Evolutionary conservation across 2,888 invertebrate species (phyloP).

Genomic region (Melinopterus prodromus): DNA sequence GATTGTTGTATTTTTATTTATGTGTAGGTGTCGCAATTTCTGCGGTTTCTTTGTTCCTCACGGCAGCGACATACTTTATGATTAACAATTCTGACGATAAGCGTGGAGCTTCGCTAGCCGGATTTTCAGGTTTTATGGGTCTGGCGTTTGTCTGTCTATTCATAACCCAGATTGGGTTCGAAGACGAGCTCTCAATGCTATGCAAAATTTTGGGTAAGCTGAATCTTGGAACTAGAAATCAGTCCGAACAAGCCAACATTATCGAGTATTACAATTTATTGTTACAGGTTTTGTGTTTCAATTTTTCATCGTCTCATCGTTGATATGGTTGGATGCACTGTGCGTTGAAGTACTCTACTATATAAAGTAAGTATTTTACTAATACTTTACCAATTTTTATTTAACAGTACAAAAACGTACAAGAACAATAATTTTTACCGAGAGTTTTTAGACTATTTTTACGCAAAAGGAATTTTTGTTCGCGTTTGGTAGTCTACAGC

Average conservation of each 20-base stretch:
- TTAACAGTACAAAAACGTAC: too few species aligned
- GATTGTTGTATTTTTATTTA: conserved; percentile 6
- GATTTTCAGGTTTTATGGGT: conserved; percentile 50
- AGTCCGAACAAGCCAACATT: too few species aligned
- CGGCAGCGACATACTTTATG: conserved; percentile 39
- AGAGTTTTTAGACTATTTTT: too few species aligned
- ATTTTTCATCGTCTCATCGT: conserved; percentile 51
- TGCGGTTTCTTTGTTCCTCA: conserved; percentile 39
- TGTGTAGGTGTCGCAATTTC: conserved; percentile 43
- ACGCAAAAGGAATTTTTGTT: too few species aligned
- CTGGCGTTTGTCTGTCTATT: conserved; percentile 50
- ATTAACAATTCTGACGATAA: conserved; percentile 42
- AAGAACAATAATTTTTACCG: too few species aligned
- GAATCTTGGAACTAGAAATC: neutral
- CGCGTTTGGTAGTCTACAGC: too few species aligned
- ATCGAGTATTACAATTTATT: too few species aligned
- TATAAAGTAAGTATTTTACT: conserved; percentile 48
- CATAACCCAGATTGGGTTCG: conserved; percentile 44
- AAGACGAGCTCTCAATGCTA: conserved; percentile 38
- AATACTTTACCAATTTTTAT: neutral
- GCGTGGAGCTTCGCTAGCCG: conserved; percentile 50
- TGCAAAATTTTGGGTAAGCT: conserved; percentile 51
- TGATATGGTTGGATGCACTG: conserved; percentile 51
- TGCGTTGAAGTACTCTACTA: conserved; percentile 51
- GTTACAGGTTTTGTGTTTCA: conserved; percentile 53